These are phyloP conservation scores for Sminthurides aquaticus DNA, from an alignment of 2,888 invertebrate species.

Conservation along the genomic window DNA sequence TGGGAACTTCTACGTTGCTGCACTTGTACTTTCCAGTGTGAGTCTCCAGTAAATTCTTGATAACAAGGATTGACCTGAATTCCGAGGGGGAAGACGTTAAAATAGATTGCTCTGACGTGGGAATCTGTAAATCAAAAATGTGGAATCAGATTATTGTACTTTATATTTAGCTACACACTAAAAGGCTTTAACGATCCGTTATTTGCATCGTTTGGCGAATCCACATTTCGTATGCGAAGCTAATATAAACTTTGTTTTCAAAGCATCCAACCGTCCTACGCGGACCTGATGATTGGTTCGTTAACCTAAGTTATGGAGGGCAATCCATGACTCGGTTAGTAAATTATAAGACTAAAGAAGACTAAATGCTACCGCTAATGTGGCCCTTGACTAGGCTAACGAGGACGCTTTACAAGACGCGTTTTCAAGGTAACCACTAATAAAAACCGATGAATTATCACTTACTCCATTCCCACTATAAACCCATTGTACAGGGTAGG, in stretches of 20 bases:
- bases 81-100: conserved; percentile 19
- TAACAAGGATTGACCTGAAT: conserved; percentile 29
- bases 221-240: no score
- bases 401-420: no score
- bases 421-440: no score
- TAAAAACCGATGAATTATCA: no score
- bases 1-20: conserved; percentile 27
- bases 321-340: no score
- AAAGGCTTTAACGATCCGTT: background rate
- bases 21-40: conserved; percentile 42
- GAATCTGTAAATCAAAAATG: conserved; percentile 22
- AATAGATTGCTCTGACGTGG: conserved; percentile 27
- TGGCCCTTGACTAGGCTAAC: no score
- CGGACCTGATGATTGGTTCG: no score
- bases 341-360: no score
- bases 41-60: conserved; percentile 34
- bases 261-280: no score
- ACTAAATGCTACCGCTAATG: background rate
- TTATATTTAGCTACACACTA: background rate
- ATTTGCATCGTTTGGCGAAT: background rate
- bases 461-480: conserved; percentile 40
- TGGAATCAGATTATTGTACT: background rate
- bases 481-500: conserved; percentile 39
- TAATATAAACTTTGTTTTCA: no score
- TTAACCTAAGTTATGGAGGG: no score